Evolutionary conservation across 2,113 vertebrate species (phyloP).

Genomic region (Pycnonotus jocosus): DNA sequence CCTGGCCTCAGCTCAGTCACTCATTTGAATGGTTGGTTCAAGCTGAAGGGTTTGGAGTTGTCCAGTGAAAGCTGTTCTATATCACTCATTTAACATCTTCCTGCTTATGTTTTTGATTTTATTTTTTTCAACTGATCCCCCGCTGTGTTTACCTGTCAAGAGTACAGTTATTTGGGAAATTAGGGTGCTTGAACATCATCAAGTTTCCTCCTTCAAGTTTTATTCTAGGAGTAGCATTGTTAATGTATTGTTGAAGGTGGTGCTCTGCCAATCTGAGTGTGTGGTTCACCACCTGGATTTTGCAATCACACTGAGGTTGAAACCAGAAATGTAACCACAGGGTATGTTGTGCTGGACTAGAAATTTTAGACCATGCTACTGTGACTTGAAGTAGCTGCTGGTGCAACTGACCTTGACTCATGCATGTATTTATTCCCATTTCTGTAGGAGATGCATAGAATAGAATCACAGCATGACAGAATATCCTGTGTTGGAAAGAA

Average conservation of each 20-base stretch:
- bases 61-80: background rate
- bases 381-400: background rate
- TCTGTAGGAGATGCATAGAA: background rate
- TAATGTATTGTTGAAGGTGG: background rate
- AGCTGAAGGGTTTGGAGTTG: background rate
- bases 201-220: background rate
- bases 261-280: accelerated
- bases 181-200: background rate
- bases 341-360: background rate
- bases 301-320: background rate
- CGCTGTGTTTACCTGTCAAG: background rate
- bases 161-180: background rate
- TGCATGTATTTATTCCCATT: background rate
- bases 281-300: accelerated
- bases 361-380: background rate
- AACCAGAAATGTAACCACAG: background rate
- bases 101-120: background rate
- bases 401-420: background rate
- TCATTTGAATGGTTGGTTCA: background rate
- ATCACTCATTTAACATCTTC: background rate
- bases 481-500: background rate
- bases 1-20: background rate
- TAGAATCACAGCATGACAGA: background rate
- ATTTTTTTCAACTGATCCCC: background rate
- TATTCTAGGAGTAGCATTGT: background rate